Evolutionary conservation across 2,888 invertebrate species (phyloP), one percentile per base, ranked within the genome.

Genomic region (Empis stercorea): DNA sequence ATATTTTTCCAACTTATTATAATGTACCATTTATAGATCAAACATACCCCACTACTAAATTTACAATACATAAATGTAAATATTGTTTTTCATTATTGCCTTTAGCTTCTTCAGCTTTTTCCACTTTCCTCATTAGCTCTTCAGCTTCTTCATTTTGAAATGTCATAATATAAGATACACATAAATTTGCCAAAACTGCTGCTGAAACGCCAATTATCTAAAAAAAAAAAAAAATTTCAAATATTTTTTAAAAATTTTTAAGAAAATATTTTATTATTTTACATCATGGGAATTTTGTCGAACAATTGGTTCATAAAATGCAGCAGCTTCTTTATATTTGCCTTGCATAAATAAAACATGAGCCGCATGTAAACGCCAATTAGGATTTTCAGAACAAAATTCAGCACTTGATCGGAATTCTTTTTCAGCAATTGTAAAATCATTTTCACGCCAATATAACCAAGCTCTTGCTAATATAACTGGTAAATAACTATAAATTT

Each of bases 281-380:
- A 81, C 81, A 63, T 88, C 89, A 53, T 93, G 89, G 59, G 86
- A 92, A 68, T 87, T 87, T 63, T 94, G 94, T 57, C 92, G 88
- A 0, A 99, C 95, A 48, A 97, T 87, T 0, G 96, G 95, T 61
- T 97, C 97, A 65, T 99, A 99, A 70, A 99, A 99, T 40, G 89
- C 92, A 1, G 94, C 87, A 0, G 97, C 92, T 71, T 99, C 96
- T 63, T 94, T 94, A 65, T 94, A 99, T 67, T 97, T 97, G 63
- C 95, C 95, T 71, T 97, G 96, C 97, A 99, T 99, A 65, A 97
- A 99, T 4, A 99, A 74, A 1, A 97, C 96, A 64, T 99, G 99
- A 0, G 97, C 99, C 0, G 97, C 96, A 64, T 99, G 99, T 16
- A 99, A 72, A 54, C 94, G 84, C 97, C 97, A 99, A 1, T 85